These are phyloP conservation scores for Callaeas wilsoni DNA, from an alignment of 2,113 vertebrate species.

Conservation along the genomic window DNA sequence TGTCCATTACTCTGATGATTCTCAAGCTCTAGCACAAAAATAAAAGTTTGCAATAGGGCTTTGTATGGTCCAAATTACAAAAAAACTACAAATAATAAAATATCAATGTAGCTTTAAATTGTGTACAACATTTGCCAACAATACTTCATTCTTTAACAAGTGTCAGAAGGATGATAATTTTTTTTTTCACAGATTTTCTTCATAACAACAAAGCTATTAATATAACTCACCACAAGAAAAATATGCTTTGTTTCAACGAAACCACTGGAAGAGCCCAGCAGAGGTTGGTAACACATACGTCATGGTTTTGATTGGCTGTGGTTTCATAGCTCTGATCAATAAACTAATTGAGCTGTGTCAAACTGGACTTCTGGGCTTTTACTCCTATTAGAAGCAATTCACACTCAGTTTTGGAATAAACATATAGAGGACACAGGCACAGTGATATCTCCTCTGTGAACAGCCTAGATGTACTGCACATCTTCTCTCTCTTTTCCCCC, in stretches of 20 bases:
- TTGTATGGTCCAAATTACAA: neutral
- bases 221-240: neutral
- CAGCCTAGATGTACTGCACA: neutral
- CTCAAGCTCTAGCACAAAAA: neutral
- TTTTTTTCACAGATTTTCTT: neutral
- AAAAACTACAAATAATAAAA: neutral
- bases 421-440: neutral
- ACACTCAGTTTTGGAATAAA: neutral
- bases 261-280: neutral
- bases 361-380: conserved; percentile 35
- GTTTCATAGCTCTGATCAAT: conserved; percentile 41
- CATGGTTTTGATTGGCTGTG: neutral
- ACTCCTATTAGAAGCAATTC: conserved; percentile 2
- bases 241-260: neutral
- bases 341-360: conserved; percentile 36
- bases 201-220: neutral
- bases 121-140: neutral
- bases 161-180: neutral
- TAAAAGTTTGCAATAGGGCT: neutral
- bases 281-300: neutral
- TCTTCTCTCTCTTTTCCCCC: neutral
- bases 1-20: neutral
- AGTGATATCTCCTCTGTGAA: neutral
- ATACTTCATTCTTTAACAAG: neutral
- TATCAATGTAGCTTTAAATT: neutral